Conservation (phyloP, 1,140 invertebrate species). For the Aporrectodea caliginosa region DNA sequence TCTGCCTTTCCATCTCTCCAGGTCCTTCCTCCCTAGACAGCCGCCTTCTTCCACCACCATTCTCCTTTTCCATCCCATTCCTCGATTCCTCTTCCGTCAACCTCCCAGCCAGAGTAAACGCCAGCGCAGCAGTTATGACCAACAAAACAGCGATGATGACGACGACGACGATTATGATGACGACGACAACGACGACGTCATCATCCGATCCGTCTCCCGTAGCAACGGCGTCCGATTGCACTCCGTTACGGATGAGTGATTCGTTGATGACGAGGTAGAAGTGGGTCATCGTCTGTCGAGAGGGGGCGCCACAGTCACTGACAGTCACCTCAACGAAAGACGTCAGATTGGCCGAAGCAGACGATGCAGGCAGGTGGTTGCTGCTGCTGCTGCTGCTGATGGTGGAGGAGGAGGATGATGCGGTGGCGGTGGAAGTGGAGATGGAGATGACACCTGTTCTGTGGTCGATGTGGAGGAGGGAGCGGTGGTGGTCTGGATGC, state of each 20-base stretch:
- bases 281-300: not conserved
- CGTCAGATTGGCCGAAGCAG: not conserved
- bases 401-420: not conserved
- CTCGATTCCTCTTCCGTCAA: too few relatives aligned
- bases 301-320: not conserved
- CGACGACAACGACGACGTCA: not conserved
- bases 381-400: not conserved
- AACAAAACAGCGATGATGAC: not conserved
- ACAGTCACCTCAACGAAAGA: not conserved
- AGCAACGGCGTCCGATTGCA: not conserved
- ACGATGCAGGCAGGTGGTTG: not conserved
- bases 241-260: not conserved
- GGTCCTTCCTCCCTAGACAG: too few relatives aligned
- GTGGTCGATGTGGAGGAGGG: not conserved
- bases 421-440: not conserved
- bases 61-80: too few relatives aligned
- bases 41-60: too few relatives aligned
- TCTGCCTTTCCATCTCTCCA: too few relatives aligned
- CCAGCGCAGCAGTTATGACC: not conserved
- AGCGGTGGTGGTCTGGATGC: not conserved
- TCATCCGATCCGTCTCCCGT: not conserved
- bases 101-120: not conserved
- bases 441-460: too few relatives aligned
- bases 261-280: not conserved
- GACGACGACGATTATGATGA: not conserved